phyloP scores from a whole-genome alignment of 2,888 invertebrate species.

The Acrocyrtus sp. region DNA sequence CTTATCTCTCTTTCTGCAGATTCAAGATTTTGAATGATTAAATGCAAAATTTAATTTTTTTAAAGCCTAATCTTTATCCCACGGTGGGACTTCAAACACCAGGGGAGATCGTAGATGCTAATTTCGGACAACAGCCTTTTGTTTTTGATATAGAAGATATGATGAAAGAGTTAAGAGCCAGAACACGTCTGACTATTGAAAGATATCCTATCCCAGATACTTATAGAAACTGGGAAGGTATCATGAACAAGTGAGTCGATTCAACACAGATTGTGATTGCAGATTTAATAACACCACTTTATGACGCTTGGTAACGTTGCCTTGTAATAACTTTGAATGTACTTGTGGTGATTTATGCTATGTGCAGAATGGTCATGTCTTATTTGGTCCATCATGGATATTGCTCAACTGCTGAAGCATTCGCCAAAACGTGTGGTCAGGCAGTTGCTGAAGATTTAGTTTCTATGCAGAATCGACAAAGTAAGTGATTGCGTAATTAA shows the following conservation, averaged over 20 bases:
- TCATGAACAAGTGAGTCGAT: slow-evolving; percentile 84
- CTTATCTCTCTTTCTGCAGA: slow-evolving; percentile 89
- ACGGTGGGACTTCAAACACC: slow-evolving; percentile 99
- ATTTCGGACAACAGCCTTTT: slow-evolving; percentile 98
- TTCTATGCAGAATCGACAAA: slow-evolving; percentile 96
- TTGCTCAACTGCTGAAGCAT: slow-evolving; percentile 92
- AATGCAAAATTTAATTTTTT: slow-evolving; percentile 6
- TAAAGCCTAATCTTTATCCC: slow-evolving; percentile 92
- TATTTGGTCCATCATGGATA: slow-evolving; percentile 99
- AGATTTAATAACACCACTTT: slow-evolving; percentile 3
- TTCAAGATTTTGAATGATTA: slow-evolving; percentile 58
- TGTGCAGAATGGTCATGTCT: slow-evolving; percentile 90
- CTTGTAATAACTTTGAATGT: no score
- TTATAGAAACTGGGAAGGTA: slow-evolving; percentile 91
- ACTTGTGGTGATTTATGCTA: slow-evolving; percentile 56
- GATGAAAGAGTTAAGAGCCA: slow-evolving; percentile 88
- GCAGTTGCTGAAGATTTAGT: slow-evolving; percentile 90
- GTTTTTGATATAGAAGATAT: slow-evolving; percentile 98
- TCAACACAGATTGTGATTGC: slow-evolving; percentile 10
- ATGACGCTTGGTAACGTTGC: no score
- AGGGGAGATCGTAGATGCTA: slow-evolving; percentile 97
- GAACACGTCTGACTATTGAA: slow-evolving; percentile 85
- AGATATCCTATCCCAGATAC: slow-evolving; percentile 87
- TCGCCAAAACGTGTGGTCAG: slow-evolving; percentile 90
- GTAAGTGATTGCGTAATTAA: slow-evolving; percentile 73